Base-by-base conservation (phyloP, 1,140 invertebrate genomes). In the Notospermus geniculatus region DNA sequence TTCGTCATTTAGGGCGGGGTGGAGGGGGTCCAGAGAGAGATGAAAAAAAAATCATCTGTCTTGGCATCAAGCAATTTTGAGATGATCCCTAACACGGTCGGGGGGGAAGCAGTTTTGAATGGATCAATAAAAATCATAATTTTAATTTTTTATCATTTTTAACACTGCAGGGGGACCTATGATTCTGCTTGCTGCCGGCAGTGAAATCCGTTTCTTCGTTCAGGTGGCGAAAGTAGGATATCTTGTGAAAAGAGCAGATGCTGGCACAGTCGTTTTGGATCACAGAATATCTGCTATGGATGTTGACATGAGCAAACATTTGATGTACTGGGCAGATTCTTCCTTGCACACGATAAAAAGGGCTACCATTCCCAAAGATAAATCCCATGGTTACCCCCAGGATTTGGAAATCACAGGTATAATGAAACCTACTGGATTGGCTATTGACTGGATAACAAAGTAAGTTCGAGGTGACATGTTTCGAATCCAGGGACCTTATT, bases 251-350 rank as follows among this genome's bases (percentile, higher is more conserved):
- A n/a, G n/a, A n/a, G n/a, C n/a, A n/a, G 76, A 80, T 58, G 72
- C 75, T 50, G 74, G 71, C 29, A 69, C 87, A 87, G 86, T 97
- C 1, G 88, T 95, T 15, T 82, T 83, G 0, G 87, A 91, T 2
- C 91, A 95, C 76, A 85, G 92, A 30, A 90, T 97, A 46, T 88
- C 92, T 69, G 89, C 91, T 0, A 78, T 98, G 29, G 95, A 97
- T 79, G 93, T 92, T 71, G 90, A 87, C 70, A 89, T 90, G 0
- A 85, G 84, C 41, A 66, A 74, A 36, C 69, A 93, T 76, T 92
- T 95, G 67, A 79, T 97, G 30, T 97, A 93, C 78, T 97, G 94
- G 93, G 91, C 92, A 0, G 94, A 97, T 74, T 89, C 89, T 52
- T 90, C 90, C 64, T 89, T 94, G 52, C 90, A 90, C 72, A 90